These are phyloP conservation scores for Acronicta psi DNA, from an alignment of 2,888 invertebrate genomes.

Conservation along the genomic window DNA sequence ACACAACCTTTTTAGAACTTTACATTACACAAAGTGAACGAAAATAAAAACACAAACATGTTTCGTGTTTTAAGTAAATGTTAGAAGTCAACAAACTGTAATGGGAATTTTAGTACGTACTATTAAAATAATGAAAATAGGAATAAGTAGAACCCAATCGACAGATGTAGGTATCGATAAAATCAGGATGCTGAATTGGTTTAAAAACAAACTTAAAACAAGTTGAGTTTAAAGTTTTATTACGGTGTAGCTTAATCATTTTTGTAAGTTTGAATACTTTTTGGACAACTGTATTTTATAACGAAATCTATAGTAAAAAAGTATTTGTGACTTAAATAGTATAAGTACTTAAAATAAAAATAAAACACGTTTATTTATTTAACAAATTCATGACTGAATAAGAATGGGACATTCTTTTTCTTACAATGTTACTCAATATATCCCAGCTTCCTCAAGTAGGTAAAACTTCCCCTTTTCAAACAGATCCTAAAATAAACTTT, in stretches of 20 bases:
- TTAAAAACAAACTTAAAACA: conserved; percentile 21
- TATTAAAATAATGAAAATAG: conserved; percentile 36
- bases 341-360: too few relatives aligned
- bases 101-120: conserved; percentile 18
- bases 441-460: too few relatives aligned
- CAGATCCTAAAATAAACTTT: too few relatives aligned
- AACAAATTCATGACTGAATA: too few relatives aligned
- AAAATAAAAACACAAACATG: conserved; percentile 9
- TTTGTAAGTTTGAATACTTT: neutral
- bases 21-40: neutral
- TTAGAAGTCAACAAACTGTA: conserved; percentile 28
- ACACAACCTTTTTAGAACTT: conserved; percentile 9
- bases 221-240: too few relatives aligned
- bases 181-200: conserved; percentile 9
- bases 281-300: too few relatives aligned
- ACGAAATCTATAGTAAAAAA: too few relatives aligned
- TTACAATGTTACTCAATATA: too few relatives aligned
- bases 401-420: too few relatives aligned
- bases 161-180: conserved; percentile 19
- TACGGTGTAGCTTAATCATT: too few relatives aligned
- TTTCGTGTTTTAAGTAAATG: conserved; percentile 3
- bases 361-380: too few relatives aligned
- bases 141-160: conserved; percentile 13
- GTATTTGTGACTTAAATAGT: too few relatives aligned
- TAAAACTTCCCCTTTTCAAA: neutral